Evolutionary conservation across 2,888 invertebrate species (phyloP).

Genomic region (Nysson spinosus): DNA sequence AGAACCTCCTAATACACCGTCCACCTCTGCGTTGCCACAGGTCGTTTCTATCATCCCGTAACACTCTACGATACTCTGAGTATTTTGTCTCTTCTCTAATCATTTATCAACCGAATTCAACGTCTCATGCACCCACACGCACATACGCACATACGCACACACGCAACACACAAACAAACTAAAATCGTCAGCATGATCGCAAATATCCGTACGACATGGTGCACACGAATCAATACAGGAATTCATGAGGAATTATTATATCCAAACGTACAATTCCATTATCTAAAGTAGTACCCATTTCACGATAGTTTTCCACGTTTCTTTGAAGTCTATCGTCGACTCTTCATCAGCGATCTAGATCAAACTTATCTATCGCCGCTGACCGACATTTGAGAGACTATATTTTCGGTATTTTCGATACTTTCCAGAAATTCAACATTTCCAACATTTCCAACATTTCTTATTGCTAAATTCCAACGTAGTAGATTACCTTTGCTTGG

Average conservation of each 20-base stretch:
- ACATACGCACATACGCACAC: too few species aligned
- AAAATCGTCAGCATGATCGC: constrained; percentile 61
- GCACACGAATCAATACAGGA: constrained; percentile 4
- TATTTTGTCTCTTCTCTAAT: too few species aligned
- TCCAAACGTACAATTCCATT: constrained; percentile 20
- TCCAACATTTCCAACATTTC: too few species aligned
- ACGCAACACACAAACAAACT: constrained; percentile 39
- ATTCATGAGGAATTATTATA: constrained; percentile 23
- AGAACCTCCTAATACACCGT: constrained; percentile 66
- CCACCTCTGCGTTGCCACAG: constrained; percentile 55
- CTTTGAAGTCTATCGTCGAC: constrained; percentile 75
- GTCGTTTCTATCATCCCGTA: constrained; percentile 46
- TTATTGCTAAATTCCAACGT: too few species aligned
- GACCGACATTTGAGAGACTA: constrained; percentile 61
- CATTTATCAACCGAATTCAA: too few species aligned
- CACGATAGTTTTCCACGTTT: constrained; percentile 49
- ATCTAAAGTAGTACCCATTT: constrained; percentile 53
- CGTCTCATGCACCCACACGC: too few species aligned
- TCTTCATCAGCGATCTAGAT: constrained; percentile 72
- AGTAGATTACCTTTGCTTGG: too few species aligned
- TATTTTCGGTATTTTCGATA: constrained; percentile 59
- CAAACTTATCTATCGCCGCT: constrained; percentile 46
- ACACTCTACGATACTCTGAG: constrained; percentile 53
- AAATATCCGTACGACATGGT: constrained; percentile 45
- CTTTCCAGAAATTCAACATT: too few species aligned